Evolutionary conservation across 1,140 invertebrate species (phyloP), one percentile per base, ranked within the genome.

Genomic region (Calephelis virginiensis): DNA sequence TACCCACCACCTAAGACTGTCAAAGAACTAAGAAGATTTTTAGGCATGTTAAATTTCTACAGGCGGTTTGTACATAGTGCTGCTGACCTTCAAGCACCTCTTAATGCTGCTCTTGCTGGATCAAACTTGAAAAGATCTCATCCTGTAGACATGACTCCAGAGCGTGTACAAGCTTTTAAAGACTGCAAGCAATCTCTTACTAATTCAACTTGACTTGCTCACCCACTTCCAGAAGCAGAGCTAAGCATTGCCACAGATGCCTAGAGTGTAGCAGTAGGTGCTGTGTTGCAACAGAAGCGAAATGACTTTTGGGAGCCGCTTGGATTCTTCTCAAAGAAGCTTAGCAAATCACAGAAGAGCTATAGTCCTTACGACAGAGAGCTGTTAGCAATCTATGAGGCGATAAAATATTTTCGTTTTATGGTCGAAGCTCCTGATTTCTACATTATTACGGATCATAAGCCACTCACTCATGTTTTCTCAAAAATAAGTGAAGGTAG

Each of bases 1-100:
- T 69, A 59, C n/a, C 67, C 67, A 7, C 37, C 53, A 5, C 63
- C 67, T 7, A 61, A 63, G 43, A 61, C 67, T n/a, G 56, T 56
- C 3, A 59, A 45, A n/a, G 48, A 60, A 17, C 53, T 68, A 11
- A 17, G 67, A 11, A 38, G 67, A 43, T 68, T 68, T 37, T 28
- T 68, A 38, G 67, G 67, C 8, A 68, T 64, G 61, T 14, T 63
- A 37, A 60, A 63, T 37, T 63, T 63, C 63, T 68, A 68, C 48
- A 40, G 67, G 17, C n/a, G 61, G 10, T 68, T 68, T 14, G 45
- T 68, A 45, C 67, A 50, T 14, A 49, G 40, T 28, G 61, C 67
- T 11, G 53, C 67, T 17, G 12, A 68, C n/a, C 13, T 60, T 8
- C 67, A 68, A 48, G 62, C 67, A 45, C 67, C 67, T 10, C 28